Evolutionary conservation across 2,888 invertebrate species (phyloP), one percentile per base, ranked within the genome.

Genomic region (Phalera bucephala): DNA sequence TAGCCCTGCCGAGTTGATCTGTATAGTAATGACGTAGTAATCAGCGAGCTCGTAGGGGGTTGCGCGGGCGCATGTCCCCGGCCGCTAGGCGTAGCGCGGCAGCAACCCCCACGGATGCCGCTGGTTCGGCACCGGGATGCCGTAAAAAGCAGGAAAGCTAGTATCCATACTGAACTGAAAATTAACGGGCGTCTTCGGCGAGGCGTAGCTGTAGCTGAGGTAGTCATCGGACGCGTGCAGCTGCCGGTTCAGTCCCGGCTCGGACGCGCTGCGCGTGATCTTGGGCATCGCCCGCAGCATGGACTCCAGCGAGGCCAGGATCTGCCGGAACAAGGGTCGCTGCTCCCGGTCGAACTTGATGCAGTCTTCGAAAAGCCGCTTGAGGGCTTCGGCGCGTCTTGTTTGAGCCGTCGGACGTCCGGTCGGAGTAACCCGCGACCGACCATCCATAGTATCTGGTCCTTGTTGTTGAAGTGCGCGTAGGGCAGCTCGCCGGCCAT

Each of bases 391-490:
- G 99, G 99, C 7, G 96, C 96, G 80, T 99, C 99, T 10, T 94
- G 93, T 0, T 98, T 92, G 25, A 96, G 85, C 50, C 95, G 94
- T 21, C 93, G 92, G 55, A 95, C 90, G 80, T 99, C 98, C 0
- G 99, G 98, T 34, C 94, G 92, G 33, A 99, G 89, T 56, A 94
- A 93, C 0, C 99, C 99, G 37, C 98, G 93, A 0, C 99, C 99
- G 25, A 99, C 99, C 96, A 98, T 96, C 88, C 97, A 99, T 33
- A 99, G 88, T 65, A 99, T 98, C 92, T 94, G 93, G 90, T 99
- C 99, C 84, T 97, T 98, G 80, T 98, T 98, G 80, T 97, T 98
- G 51, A 98, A 95, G 69, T 96, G 94, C 21, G 92, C 91, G 80
- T 99, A 99, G 0, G 99, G 99, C 71, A 99, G 91, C 71, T 95